Conservation (phyloP, 2,113 vertebrate genomes). For the Salvator merianae region DNA sequence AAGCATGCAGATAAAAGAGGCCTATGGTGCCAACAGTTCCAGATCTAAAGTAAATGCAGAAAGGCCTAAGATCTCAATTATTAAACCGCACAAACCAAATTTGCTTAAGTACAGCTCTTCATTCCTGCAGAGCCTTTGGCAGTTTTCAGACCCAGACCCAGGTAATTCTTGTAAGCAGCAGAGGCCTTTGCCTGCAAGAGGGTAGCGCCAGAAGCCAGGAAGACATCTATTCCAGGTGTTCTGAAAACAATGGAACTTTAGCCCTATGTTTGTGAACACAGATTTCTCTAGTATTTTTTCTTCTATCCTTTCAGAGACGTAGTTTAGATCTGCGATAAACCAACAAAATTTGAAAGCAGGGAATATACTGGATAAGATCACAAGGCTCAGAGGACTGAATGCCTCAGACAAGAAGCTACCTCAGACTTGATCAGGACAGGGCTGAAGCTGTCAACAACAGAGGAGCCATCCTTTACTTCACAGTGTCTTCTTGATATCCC, state of each 20-base stretch:
- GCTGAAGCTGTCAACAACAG: not conserved
- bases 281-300: not conserved
- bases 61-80: no score
- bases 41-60: no score
- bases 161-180: no score
- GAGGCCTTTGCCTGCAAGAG: no score
- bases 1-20: no score
- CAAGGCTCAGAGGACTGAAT: rapidly evolving
- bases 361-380: not conserved
- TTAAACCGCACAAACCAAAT: no score
- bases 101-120: no score
- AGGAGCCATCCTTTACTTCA: not conserved
- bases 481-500: not conserved
- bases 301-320: not conserved
- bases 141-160: no score
- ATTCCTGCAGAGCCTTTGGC: no score
- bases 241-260: not conserved
- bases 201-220: not conserved
- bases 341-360: not conserved
- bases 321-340: not conserved
- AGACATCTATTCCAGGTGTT: not conserved
- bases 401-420: not conserved
- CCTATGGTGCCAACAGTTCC: no score
- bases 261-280: not conserved
- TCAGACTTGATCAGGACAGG: not conserved